Percentiles rank a stretch among this genome's conserved stretches.
phyloP scores from a whole-genome alignment of 2,113 vertebrate genomes.

The Mobula birostris region DNA sequence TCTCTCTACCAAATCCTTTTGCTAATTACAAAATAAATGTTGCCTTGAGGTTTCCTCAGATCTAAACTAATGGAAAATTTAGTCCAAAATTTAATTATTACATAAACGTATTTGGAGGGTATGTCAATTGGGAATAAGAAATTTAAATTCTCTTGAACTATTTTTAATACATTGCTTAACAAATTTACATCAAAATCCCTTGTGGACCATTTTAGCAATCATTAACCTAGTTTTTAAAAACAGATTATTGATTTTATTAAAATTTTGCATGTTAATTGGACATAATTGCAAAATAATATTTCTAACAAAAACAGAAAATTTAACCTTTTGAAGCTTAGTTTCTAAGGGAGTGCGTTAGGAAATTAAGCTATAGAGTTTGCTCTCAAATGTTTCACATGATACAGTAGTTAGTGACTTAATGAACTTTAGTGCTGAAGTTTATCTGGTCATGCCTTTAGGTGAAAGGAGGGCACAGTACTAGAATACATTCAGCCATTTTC shows the following conservation, averaged over 20 bases:
- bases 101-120: not conserved
- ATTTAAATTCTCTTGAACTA: not conserved
- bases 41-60: not conserved
- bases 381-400: not conserved
- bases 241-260: not conserved
- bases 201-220: slow-evolving; percentile 3
- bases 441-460: not conserved
- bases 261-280: not conserved
- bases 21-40: too few relatives aligned
- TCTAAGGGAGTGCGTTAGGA: not conserved
- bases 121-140: not conserved
- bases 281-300: not conserved
- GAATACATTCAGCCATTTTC: not conserved
- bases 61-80: not conserved
- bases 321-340: not conserved
- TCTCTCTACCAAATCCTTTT: not conserved
- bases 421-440: not conserved
- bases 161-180: not conserved
- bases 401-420: not conserved
- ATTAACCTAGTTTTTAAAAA: slow-evolving; percentile 27
- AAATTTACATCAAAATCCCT: not conserved
- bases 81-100: not conserved
- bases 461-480: not conserved
- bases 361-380: not conserved
- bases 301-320: not conserved